Conservation (phyloP, 2,797 vertebrate species). For the Rhyacichthys aspro region DNA sequence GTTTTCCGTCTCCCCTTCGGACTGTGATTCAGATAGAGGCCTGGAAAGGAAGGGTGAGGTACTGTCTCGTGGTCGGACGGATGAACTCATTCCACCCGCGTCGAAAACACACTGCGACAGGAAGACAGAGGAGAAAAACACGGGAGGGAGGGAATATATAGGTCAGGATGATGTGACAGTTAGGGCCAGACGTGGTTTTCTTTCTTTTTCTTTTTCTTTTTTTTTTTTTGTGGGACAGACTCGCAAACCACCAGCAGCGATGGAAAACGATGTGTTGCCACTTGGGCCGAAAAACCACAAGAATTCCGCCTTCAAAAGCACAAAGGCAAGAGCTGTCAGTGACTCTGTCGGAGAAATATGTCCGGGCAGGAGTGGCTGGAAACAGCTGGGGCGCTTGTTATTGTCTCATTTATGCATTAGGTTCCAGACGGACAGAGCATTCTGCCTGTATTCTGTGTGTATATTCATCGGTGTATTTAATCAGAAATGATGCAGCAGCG, state of each 20-base stretch:
- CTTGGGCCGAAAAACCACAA: conserved; percentile 55
- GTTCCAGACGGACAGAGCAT: conserved; percentile 1
- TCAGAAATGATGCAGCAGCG: too few species aligned
- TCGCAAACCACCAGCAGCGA: conserved; percentile 51
- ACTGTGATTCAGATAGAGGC: conserved; percentile 64
- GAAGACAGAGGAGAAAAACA: conserved; percentile 21
- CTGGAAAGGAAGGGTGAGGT: conserved; percentile 64
- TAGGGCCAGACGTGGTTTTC: conserved; percentile 58
- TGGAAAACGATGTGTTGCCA: conserved; percentile 61
- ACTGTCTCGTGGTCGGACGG: conserved; percentile 69
- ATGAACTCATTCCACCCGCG: conserved; percentile 66
- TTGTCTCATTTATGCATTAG: conserved; percentile 18
- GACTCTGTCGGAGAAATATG: conserved; percentile 55
- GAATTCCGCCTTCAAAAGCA: conserved; percentile 50
- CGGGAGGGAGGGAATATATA: conserved; percentile 35
- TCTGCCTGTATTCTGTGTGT: too few species aligned
- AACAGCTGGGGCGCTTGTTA: conserved; percentile 57
- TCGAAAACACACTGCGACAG: conserved; percentile 46
- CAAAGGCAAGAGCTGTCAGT: conserved; percentile 25
- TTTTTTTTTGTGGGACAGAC: conserved; percentile 44
- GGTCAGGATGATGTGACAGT: conserved; percentile 67
- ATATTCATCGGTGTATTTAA: too few species aligned
- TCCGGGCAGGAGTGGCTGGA: conserved; percentile 32
- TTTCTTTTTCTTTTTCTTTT: too few species aligned
- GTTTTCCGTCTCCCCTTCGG: conserved; percentile 56